These are phyloP conservation scores for Fabriciana adippe DNA, from an alignment of 2,888 invertebrate species.

Conservation along the genomic window DNA sequence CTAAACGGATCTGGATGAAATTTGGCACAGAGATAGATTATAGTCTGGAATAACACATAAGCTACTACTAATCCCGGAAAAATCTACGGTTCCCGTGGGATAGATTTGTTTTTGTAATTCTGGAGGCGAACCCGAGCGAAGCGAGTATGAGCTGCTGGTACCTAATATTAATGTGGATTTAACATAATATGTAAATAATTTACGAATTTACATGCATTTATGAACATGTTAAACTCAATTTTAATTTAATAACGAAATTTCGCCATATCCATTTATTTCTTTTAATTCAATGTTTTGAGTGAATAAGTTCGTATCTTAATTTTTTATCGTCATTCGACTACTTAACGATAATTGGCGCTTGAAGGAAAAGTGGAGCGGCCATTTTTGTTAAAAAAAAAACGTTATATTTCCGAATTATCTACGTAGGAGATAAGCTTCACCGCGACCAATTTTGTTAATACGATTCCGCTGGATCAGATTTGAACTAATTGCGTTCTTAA, in stretches of 20 bases:
- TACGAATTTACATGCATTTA: too few species aligned
- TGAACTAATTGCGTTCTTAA: constrained; percentile 12
- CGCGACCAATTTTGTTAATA: neutral
- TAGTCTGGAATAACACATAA: too few species aligned
- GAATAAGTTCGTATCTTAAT: constrained; percentile 11
- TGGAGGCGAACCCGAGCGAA: too few species aligned
- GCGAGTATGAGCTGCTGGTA: too few species aligned
- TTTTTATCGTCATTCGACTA: constrained; percentile 12
- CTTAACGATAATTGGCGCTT: constrained; percentile 18
- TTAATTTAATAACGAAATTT: neutral
- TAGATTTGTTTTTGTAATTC: too few species aligned
- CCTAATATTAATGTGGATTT: too few species aligned
- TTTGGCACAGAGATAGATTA: too few species aligned
- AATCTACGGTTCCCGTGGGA: too few species aligned
- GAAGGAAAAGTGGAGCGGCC: constrained; percentile 19
- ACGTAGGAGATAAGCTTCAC: constrained; percentile 20
- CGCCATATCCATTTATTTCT: neutral
- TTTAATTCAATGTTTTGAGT: neutral
- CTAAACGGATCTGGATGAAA: too few species aligned
- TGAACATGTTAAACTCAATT: too few species aligned
- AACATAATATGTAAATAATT: too few species aligned
- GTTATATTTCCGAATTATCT: constrained; percentile 15
- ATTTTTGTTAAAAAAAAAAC: constrained; percentile 23
- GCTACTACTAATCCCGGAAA: too few species aligned
- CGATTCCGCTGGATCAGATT: constrained; percentile 11